A percentile compares a stretch with the other conserved stretches of the same genome.
Conservation (phyloP, 2,888 invertebrate genomes). For the Tenthredo notha region DNA sequence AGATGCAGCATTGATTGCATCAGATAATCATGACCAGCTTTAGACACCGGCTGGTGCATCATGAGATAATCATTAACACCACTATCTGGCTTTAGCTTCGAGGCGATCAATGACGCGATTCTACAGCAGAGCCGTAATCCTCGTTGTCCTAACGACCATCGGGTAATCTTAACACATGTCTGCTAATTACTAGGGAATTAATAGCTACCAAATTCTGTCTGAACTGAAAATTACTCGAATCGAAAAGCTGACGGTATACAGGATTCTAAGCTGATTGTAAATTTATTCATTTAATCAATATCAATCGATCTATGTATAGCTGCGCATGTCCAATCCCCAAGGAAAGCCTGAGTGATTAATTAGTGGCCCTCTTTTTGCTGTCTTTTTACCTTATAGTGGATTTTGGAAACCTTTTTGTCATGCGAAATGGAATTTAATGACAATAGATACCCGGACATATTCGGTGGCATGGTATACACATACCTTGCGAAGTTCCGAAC, state of each 20-base stretch:
- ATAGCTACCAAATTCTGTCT: background rate
- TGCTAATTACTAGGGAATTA: slow-evolving; percentile 41
- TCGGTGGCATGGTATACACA: background rate
- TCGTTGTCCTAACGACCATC: slow-evolving; percentile 19
- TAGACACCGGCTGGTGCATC: slow-evolving; percentile 12
- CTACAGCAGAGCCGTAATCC: slow-evolving; percentile 29
- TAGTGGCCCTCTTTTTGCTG: background rate
- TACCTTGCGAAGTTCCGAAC: slow-evolving; percentile 40
- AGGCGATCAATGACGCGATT: slow-evolving; percentile 43
- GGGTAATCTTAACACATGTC: slow-evolving; percentile 42
- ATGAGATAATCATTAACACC: slow-evolving; percentile 51
- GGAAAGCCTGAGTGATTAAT: background rate
- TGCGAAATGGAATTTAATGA: background rate
- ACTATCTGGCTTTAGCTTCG: background rate
- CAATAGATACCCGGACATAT: background rate
- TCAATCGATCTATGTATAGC: background rate
- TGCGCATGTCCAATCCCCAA: background rate
- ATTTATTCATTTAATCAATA: background rate
- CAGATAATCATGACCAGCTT: slow-evolving; percentile 1
- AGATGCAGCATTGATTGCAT: slow-evolving; percentile 11
- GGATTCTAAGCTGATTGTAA: background rate
- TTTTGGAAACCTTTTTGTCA: background rate
- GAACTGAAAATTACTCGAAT: background rate
- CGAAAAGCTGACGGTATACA: background rate
- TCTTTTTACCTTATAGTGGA: background rate